Evolutionary conservation across 2,113 vertebrate genomes (phyloP), one percentile per base, ranked within the genome.

Genomic region (Nycticebus coucang): DNA sequence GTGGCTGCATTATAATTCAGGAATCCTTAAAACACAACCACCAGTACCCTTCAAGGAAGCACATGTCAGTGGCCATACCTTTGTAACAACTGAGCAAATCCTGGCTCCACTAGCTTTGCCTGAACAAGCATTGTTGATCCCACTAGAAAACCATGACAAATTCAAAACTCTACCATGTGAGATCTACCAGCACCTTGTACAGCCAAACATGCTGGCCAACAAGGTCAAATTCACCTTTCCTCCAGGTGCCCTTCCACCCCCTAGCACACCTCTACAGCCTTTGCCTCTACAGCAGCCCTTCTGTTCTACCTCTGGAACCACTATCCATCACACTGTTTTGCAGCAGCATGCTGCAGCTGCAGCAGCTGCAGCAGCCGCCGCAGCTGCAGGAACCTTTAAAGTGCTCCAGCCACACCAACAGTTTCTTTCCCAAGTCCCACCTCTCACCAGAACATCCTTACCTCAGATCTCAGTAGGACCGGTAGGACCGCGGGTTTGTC

Each of bases 361-460:
- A 0, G 97, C 98, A 1, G 98, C 98, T 0, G 94, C 98, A 0
- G 97, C 98, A 0, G 97, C 98, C 0, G 96, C 96, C 0, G 96
- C 97, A 0, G 96, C 98, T 0, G 97, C 98, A 37, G 97, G 97
- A 0, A 89, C 97, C 0, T 89, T 98, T 37, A 98, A 98, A 97
- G 97, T 99, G 41, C 98, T 99, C 24, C 98, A 98, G 30, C 98
- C 98, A 19, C 99, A 98, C n/a, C 99, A 98, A 81, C 98, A 97
- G 69, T 98, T 99, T 84, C 95, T 99, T 21, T 98, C 99, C 19
- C 99, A 99, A 90, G 97, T 98, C 41, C 98, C 99, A 0, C 74
- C 98, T 41, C 98, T 99, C 68, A 64, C 98, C 69, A 97, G 98
- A 77, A 97, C 98, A 1, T 97, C 99, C 1, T 97, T 99, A 96